Percentiles rank a stretch among this genome's conserved stretches.
Conservation (phyloP, 2,797 vertebrate genomes). For the Diglossa cyanea region DNA sequence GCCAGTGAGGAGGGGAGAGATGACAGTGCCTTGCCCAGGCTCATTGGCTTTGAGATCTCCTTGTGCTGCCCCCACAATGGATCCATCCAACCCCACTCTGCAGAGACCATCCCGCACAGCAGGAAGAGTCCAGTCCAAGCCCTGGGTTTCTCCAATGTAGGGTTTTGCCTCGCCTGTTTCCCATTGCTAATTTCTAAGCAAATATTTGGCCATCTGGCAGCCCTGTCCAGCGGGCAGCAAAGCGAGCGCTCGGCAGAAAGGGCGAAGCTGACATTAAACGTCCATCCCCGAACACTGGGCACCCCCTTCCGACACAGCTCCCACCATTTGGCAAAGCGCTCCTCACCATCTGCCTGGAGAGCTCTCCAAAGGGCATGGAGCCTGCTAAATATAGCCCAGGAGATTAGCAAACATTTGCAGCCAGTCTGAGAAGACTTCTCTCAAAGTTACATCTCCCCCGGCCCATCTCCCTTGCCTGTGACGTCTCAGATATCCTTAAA, state of each 20-base stretch:
- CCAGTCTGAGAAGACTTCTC: conserved; percentile 19
- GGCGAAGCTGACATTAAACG: not conserved
- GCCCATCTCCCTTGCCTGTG: not conserved
- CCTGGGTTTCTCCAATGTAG: not conserved
- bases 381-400: conserved; percentile 44
- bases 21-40: fast-evolving
- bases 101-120: not conserved
- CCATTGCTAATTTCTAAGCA: conserved; percentile 34
- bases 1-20: not conserved
- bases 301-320: not conserved
- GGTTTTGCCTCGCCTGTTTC: not conserved
- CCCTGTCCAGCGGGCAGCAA: not conserved
- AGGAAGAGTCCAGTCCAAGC: not conserved
- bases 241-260: not conserved
- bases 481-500: not conserved
- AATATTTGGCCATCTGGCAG: conserved; percentile 57
- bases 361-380: conserved; percentile 4
- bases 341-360: conserved; percentile 44
- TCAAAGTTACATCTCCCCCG: not conserved
- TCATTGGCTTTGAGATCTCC: not conserved
- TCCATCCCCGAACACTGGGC: not conserved
- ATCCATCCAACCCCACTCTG: not conserved
- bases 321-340: not conserved
- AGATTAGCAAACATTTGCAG: conserved; percentile 40
- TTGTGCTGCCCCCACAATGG: not conserved